phyloP scores from a whole-genome alignment of 2,888 invertebrate genomes.

The Petrophora chlorosata region DNA sequence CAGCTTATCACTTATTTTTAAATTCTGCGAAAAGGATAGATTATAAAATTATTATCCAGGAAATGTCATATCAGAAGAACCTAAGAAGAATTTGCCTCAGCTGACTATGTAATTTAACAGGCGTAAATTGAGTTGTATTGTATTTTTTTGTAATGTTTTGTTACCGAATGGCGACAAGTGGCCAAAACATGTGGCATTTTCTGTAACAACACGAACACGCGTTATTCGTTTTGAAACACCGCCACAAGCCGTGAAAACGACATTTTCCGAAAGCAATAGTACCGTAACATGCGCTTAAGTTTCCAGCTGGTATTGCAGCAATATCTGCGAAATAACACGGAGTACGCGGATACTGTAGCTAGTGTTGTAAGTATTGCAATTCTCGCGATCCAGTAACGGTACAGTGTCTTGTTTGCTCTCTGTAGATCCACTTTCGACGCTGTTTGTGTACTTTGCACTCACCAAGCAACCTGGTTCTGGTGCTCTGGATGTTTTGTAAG shows the following conservation, averaged over 20 bases:
- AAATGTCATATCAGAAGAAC: too few relatives aligned
- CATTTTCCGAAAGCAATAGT: slow-evolving; percentile 8
- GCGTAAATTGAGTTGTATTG: too few relatives aligned
- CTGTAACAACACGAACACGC: too few relatives aligned
- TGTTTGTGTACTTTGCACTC: slow-evolving; percentile 38
- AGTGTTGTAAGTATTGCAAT: slow-evolving; percentile 23
- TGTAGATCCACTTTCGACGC: slow-evolving; percentile 36
- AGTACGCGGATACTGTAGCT: slow-evolving; percentile 9
- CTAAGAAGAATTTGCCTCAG: too few relatives aligned
- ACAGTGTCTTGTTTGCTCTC: slow-evolving; percentile 38
- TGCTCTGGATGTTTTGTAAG: slow-evolving; percentile 29
- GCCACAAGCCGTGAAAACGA: neutral
- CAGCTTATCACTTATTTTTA: too few relatives aligned
- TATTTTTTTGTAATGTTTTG: too few relatives aligned
- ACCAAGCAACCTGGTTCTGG: slow-evolving; percentile 28
- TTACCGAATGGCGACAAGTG: slow-evolving; percentile 1
- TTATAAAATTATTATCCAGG: too few relatives aligned
- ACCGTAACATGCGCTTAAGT: neutral
- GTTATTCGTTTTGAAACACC: neutral
- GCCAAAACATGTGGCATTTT: neutral
- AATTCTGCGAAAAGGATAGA: too few relatives aligned
- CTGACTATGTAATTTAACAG: too few relatives aligned
- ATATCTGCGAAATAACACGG: slow-evolving; percentile 4
- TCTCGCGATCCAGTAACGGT: slow-evolving; percentile 36
- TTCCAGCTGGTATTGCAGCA: slow-evolving; percentile 8